A percentile compares a stretch with the other conserved stretches of the same genome.
These are phyloP conservation scores for Caenorhabditis sulstoni DNA, from an alignment of 2,888 invertebrate genomes.

Conservation along the genomic window DNA sequence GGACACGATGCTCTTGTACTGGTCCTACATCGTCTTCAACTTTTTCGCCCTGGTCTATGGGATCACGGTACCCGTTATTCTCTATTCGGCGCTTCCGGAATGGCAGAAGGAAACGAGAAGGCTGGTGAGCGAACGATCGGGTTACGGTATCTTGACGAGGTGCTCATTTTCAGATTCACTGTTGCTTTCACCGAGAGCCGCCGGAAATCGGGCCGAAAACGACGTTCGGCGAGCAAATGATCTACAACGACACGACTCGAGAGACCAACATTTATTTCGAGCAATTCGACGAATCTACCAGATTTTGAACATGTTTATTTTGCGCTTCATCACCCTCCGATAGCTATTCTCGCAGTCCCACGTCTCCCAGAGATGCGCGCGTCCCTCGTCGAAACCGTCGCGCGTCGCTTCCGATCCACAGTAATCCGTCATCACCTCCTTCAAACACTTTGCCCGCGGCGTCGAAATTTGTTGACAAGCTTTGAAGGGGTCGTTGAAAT, in stretches of 20 bases:
- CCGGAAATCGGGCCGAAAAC: slow-evolving; percentile 34
- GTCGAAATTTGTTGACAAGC: not conserved
- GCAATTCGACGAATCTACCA: slow-evolving; percentile 8
- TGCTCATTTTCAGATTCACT: slow-evolving; percentile 1
- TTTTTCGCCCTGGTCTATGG: slow-evolving; percentile 39
- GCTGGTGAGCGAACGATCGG: slow-evolving; percentile 4
- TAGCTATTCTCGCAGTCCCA: slow-evolving; percentile 16
- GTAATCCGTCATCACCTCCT: slow-evolving; percentile 21
- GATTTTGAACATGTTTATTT: too few species aligned
- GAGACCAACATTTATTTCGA: slow-evolving; percentile 56
- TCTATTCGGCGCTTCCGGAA: slow-evolving; percentile 46
- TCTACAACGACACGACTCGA: slow-evolving; percentile 35
- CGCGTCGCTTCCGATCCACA: slow-evolving; percentile 14
- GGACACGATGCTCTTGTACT: slow-evolving; percentile 24
- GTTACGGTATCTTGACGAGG: not conserved
- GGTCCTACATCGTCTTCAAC: slow-evolving; percentile 47
- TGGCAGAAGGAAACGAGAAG: slow-evolving; percentile 53
- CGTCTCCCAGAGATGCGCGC: slow-evolving; percentile 16
- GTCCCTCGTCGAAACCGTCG: slow-evolving; percentile 11
- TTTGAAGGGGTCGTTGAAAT: slow-evolving; percentile 4
- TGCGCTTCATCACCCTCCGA: too few species aligned
- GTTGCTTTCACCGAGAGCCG: not conserved
- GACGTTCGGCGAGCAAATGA: slow-evolving; percentile 54
- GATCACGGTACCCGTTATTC: slow-evolving; percentile 44
- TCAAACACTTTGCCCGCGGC: slow-evolving; percentile 1